Evolutionary conservation across 1,140 invertebrate species (phyloP).

Genomic region (Panagrolaimus sp.): DNA sequence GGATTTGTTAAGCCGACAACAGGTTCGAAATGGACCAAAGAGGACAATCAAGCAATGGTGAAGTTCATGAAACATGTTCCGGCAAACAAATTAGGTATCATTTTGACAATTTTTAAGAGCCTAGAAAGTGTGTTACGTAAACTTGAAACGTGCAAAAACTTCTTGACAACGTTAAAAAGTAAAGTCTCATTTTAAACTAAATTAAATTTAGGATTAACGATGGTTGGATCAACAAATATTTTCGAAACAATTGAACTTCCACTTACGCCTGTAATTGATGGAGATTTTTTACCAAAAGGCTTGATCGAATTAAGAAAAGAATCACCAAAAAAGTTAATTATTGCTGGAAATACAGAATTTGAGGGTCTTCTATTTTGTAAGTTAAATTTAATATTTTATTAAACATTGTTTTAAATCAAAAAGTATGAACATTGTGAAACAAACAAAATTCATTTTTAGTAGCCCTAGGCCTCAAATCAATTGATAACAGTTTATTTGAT

Average conservation of each 20-base stretch:
- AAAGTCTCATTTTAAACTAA: too few species aligned
- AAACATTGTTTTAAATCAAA: too few species aligned
- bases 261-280: constrained; percentile 28
- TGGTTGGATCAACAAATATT: constrained; percentile 2
- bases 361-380: constrained; percentile 48
- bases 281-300: constrained; percentile 44
- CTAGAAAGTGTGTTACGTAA: too few species aligned
- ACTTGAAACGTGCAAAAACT: too few species aligned
- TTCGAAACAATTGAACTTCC: constrained; percentile 1
- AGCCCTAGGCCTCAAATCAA: constrained; percentile 26
- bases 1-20: constrained; percentile 19
- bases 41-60: constrained; percentile 26
- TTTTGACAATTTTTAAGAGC: too few species aligned
- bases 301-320: constrained; percentile 45
- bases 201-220: constrained; percentile 27
- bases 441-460: constrained; percentile 3
- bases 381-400: too few species aligned
- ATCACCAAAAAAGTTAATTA: constrained; percentile 35
- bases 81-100: constrained; percentile 23
- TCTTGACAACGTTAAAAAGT: too few species aligned
- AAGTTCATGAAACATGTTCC: constrained; percentile 21
- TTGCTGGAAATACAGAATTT: constrained; percentile 37
- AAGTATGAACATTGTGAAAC: too few species aligned
- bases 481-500: constrained; percentile 28
- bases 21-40: constrained; percentile 21